Evolutionary conservation across 1,140 invertebrate genomes (phyloP).

Genomic region (Riptortus pedestris): DNA sequence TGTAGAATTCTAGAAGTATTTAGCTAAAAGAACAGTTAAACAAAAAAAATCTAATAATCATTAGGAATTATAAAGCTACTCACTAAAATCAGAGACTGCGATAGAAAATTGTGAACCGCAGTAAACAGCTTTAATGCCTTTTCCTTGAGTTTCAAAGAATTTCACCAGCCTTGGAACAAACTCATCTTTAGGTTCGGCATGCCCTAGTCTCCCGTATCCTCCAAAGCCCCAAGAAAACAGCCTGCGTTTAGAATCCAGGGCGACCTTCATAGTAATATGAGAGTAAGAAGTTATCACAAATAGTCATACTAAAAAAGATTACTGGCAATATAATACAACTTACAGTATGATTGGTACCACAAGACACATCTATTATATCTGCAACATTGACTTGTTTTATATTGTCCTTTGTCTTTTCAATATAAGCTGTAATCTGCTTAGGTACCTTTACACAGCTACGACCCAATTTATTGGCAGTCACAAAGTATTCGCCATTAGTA

Average conservation of each 20-base stretch:
- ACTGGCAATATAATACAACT: conserved; percentile 22
- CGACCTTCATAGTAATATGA: conserved; percentile 49
- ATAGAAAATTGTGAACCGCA: conserved; percentile 81
- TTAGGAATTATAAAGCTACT: conserved; percentile 28
- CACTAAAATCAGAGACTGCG: conserved; percentile 68
- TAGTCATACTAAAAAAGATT: conserved; percentile 1
- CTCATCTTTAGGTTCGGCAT: conserved; percentile 85
- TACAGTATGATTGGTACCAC: conserved; percentile 82
- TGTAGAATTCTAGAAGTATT: no score
- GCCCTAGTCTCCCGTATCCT: conserved; percentile 82
- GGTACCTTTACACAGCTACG: conserved; percentile 76
- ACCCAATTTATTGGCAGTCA: conserved; percentile 75
- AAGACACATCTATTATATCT: conserved; percentile 78
- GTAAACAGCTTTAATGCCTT: conserved; percentile 65
- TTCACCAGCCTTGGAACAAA: conserved; percentile 78
- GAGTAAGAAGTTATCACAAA: neutral
- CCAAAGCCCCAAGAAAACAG: conserved; percentile 91
- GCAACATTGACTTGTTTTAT: conserved; percentile 72
- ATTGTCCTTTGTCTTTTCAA: conserved; percentile 81
- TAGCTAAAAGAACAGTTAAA: no score
- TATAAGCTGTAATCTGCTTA: conserved; percentile 71
- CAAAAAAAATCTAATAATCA: no score
- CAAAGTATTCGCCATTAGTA: conserved; percentile 86
- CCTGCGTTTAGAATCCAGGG: conserved; percentile 74
- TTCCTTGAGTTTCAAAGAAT: conserved; percentile 71